phyloP scores from a whole-genome alignment of 2,113 vertebrate species.

The Balaeniceps rex region DNA sequence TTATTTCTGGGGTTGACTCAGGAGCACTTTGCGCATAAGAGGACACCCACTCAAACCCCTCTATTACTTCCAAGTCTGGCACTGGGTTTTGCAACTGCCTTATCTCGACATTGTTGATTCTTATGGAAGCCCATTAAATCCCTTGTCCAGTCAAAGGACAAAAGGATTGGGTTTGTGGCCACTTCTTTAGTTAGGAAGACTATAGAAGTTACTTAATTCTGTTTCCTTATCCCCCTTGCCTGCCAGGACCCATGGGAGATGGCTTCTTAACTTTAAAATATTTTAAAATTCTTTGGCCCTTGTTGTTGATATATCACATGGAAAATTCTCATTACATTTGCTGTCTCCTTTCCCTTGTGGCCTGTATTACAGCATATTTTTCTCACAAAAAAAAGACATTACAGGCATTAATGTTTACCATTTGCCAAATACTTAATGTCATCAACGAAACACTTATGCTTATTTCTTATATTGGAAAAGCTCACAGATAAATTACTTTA shows the following conservation, averaged over 20 bases:
- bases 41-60: not conserved
- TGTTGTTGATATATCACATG: not conserved
- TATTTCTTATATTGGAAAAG: not conserved
- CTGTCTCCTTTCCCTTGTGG: not conserved
- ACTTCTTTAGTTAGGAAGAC: not conserved
- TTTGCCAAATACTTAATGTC: not conserved
- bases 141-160: not conserved
- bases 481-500: not conserved
- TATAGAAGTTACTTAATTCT: not conserved
- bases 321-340: not conserved
- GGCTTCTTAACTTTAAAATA: not conserved
- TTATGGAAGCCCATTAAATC: not conserved
- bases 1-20: not conserved
- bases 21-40: not conserved
- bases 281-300: not conserved
- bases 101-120: rapidly evolving
- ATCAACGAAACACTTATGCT: not conserved
- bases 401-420: not conserved
- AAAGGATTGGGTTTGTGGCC: not conserved
- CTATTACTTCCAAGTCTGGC: not conserved
- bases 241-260: not conserved
- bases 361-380: not conserved
- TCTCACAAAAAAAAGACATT: not conserved
- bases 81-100: not conserved
- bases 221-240: not conserved